Base-by-base conservation (phyloP, 2,888 invertebrate genomes). In the Macrophya annulata region DNA sequence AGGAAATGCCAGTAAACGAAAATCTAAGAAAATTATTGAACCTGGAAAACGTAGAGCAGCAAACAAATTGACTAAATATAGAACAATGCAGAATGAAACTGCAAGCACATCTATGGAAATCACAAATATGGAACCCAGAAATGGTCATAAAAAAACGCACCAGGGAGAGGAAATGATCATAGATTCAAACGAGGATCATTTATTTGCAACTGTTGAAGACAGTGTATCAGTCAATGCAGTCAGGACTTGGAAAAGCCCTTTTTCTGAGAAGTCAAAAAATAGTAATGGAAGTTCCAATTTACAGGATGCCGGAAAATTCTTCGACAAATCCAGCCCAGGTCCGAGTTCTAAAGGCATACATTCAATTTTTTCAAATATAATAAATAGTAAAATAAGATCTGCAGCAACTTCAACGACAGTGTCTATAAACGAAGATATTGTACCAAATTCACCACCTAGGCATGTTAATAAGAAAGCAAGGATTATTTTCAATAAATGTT, bases 401-500 rank as follows among this genome's bases (percentile, higher is more conserved):
- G 15, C 48, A 21, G 37, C 40, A n/a, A 81, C 48, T 37, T 21
- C 81, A 21, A 37, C 81, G n/a, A 40, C 62, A 12, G 59, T 62
- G 21, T 21, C 68, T 51, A 45, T 71, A 17, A 83, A 48, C 48
- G 93, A 93, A 89, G 95, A 96, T 88, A 91, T 94, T 25, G 94
- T 96, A 72, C 95, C 95, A 62, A 94, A 93, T 51, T 96, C 96
- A 6, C 96, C 96, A 9, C 94, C 96, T 85, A 94, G 95, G 6
- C 95, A 94, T 40, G 94, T 94, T 79, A 94, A 94, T 87, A 96
- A 95, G 91, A 94, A 92, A 89, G 94, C 96, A 0, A 95, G 95
- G 90, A 94, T 95, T 0, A 95, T 97, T 84, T 97, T 97, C 90
- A 95, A 95, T 86, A 95, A 96, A 86, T 97, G 97, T 92, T 97